Conservation (phyloP, 2,797 vertebrate species). For the Micromesistius poutassou region DNA sequence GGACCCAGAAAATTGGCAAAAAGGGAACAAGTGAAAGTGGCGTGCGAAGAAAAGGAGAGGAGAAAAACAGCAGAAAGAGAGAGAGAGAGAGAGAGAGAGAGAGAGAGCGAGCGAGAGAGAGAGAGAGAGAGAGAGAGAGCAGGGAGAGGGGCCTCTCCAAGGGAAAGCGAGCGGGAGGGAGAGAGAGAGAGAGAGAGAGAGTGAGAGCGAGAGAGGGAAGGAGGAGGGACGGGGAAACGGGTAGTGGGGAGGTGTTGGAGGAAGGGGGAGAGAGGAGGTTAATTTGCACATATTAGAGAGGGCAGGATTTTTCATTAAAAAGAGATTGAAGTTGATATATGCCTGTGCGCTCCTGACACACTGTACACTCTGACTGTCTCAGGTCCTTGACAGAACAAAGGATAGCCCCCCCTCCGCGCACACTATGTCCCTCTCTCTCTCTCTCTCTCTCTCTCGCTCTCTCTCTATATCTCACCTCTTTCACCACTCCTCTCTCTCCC, state of each 20-base stretch:
- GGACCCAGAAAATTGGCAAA: slow-evolving; percentile 33
- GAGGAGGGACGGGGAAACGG: slow-evolving; percentile 19
- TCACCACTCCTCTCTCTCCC: not conserved
- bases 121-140: slow-evolving; percentile 16
- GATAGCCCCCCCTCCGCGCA: slow-evolving; percentile 42
- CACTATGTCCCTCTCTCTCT: slow-evolving; percentile 1
- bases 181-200: slow-evolving; percentile 23
- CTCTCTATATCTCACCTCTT: slow-evolving; percentile 28
- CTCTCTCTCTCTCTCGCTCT: slow-evolving; percentile 28
- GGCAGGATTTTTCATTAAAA: slow-evolving; percentile 84
- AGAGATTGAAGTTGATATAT: slow-evolving; percentile 85
- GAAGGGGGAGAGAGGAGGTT: slow-evolving; percentile 68
- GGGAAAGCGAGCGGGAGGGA: slow-evolving; percentile 20
- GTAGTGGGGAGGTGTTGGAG: slow-evolving; percentile 36
- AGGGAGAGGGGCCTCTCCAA: slow-evolving; percentile 7
- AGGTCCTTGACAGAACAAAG: slow-evolving; percentile 82
- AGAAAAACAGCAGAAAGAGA: not conserved
- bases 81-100: slow-evolving; percentile 28
- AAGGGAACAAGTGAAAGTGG: slow-evolving; percentile 4
- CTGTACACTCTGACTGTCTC: slow-evolving; percentile 78
- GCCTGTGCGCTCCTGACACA: slow-evolving; percentile 77
- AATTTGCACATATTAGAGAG: slow-evolving; percentile 84
- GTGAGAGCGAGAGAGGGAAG: not conserved
- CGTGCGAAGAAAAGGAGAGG: slow-evolving; percentile 28
- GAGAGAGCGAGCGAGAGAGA: slow-evolving; percentile 19